Percentiles rank a stretch among this genome's conserved stretches.
Evolutionary conservation across 2,113 vertebrate species (phyloP).

Genomic region (Emydocephalus ijimae): DNA sequence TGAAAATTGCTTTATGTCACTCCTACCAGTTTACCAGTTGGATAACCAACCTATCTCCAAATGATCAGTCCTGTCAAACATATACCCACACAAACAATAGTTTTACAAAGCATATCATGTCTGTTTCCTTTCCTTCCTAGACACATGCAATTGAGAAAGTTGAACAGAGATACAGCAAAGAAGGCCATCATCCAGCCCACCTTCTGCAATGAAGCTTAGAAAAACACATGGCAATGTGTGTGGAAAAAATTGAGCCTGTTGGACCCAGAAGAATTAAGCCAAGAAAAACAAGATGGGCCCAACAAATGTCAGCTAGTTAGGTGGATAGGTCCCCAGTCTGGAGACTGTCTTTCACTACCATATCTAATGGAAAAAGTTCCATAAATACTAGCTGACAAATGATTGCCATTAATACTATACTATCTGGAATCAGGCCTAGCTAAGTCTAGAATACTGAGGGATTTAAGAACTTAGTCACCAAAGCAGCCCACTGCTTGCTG

Average conservation of each 20-base stretch:
- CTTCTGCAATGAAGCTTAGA: conserved; percentile 20
- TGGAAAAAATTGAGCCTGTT: background rate
- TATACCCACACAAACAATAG: background rate
- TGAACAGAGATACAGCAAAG: conserved; percentile 19
- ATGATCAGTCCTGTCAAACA: background rate
- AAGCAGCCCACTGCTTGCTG: background rate
- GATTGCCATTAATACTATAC: background rate
- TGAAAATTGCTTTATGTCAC: background rate
- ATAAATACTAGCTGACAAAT: background rate
- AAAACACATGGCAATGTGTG: background rate
- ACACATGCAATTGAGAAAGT: conserved; percentile 46
- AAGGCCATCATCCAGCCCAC: conserved; percentile 45
- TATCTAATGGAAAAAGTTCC: background rate
- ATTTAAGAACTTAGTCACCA: background rate
- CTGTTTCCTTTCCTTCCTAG: conserved; percentile 34
- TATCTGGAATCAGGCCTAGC: background rate
- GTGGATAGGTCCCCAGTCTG: background rate
- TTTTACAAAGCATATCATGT: conserved; percentile 26
- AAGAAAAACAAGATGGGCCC: background rate
- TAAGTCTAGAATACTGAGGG: background rate
- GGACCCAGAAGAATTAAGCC: background rate
- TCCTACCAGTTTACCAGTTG: background rate
- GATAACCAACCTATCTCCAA: background rate
- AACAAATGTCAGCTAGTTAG: background rate
- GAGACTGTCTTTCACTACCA: background rate